Evolutionary conservation across 30 jellyfish, hydroid and myxozoan species (phyloP).

Genomic region (Turritopsis rubra): DNA sequence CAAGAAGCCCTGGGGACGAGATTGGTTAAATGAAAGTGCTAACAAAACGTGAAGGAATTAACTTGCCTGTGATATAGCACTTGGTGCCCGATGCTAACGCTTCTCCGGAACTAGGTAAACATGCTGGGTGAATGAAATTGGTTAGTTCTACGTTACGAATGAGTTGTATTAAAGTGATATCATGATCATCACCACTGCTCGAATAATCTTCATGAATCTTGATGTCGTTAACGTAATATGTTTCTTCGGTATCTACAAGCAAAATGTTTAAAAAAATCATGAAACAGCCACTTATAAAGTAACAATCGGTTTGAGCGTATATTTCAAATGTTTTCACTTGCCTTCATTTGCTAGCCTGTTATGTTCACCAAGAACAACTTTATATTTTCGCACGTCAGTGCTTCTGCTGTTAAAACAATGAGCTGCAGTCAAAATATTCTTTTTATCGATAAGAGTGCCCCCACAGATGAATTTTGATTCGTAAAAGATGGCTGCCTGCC

Average conservation of each 20-base stretch:
- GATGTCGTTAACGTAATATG: slow-evolving; percentile 25
- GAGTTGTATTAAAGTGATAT: slow-evolving; percentile 56
- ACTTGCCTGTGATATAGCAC: slow-evolving; percentile 65
- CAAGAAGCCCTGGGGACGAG: no score
- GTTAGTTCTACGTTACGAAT: slow-evolving; percentile 39
- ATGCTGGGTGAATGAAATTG: slow-evolving; percentile 44
- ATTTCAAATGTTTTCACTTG: background rate
- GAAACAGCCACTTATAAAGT: no score
- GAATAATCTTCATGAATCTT: slow-evolving; percentile 41
- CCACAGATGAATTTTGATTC: slow-evolving; percentile 67
- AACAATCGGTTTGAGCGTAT: no score
- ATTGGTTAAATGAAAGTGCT: background rate
- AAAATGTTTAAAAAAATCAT: no score
- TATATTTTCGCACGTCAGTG: slow-evolving; percentile 18
- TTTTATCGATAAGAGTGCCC: slow-evolving; percentile 62
- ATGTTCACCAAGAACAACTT: slow-evolving; percentile 61
- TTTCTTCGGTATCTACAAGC: slow-evolving; percentile 45
- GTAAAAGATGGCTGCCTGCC: slow-evolving; percentile 88
- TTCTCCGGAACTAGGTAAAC: slow-evolving; percentile 53
- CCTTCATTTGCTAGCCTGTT: slow-evolving; percentile 44
- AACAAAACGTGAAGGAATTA: background rate
- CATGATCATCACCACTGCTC: slow-evolving; percentile 21
- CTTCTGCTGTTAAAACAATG: slow-evolving; percentile 56
- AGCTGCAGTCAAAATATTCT: slow-evolving; percentile 75
- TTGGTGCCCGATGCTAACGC: slow-evolving; percentile 43